Conservation (phyloP, 2,797 vertebrate species). For the Cuculus canorus region DNA sequence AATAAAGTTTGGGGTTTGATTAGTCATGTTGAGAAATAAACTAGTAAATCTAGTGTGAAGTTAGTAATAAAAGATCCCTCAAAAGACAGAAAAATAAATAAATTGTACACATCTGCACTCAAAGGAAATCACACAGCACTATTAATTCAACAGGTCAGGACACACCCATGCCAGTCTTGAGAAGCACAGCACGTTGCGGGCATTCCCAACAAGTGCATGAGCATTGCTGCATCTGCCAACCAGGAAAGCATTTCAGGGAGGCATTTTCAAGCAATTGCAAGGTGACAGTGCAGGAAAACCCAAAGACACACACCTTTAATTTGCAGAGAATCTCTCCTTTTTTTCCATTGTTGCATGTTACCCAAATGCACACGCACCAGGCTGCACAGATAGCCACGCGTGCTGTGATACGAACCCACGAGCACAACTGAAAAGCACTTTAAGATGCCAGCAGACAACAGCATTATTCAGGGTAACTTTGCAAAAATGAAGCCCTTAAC, state of each 20-base stretch:
- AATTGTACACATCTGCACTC: neutral
- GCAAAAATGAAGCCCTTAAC: too few relatives aligned
- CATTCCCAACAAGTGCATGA: neutral
- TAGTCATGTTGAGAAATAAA: neutral
- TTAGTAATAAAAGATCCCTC: neutral
- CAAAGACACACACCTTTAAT: neutral
- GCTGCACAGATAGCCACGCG: neutral
- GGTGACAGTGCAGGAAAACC: neutral
- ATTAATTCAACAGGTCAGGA: neutral
- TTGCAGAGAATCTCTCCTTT: neutral
- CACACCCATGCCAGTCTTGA: accelerated
- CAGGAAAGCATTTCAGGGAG: neutral
- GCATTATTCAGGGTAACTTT: too few relatives aligned
- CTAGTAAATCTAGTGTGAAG: neutral
- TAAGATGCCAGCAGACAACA: too few relatives aligned
- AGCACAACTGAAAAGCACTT: neutral
- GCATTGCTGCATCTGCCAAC: neutral
- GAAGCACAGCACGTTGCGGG: accelerated
- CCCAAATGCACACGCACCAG: accelerated
- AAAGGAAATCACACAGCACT: neutral
- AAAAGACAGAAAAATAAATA: neutral
- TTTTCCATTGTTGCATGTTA: neutral
- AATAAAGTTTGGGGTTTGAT: neutral
- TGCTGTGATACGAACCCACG: accelerated
- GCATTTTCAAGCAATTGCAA: neutral